A percentile compares a stretch with the other conserved stretches of the same genome.
Evolutionary conservation across 2,797 vertebrate genomes (phyloP).

Genomic region (Spheniscus humboldti): DNA sequence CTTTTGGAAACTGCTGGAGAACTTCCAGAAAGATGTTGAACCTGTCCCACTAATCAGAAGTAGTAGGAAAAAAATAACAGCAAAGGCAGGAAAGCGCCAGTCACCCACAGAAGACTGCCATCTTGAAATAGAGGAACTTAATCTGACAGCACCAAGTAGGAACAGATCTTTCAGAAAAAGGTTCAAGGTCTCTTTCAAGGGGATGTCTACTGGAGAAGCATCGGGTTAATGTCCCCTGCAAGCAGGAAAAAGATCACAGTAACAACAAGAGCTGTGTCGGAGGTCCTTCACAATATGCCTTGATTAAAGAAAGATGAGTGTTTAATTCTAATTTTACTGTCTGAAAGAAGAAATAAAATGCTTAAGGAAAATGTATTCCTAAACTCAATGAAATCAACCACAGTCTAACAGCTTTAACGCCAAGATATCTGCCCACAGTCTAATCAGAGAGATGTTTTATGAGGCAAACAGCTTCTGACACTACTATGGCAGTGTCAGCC

Average conservation of each 20-base stretch:
- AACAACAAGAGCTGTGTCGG: not conserved
- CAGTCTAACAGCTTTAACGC: not conserved
- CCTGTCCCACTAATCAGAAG: not conserved
- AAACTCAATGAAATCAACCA: not conserved
- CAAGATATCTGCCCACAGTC: not conserved
- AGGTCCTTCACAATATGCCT: not conserved
- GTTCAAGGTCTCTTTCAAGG: not conserved
- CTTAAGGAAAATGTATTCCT: not conserved
- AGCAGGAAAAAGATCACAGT: not conserved
- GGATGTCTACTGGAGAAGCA: not conserved
- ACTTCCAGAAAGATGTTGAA: not conserved
- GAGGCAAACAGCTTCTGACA: not conserved
- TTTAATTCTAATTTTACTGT: not conserved
- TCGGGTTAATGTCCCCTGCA: not conserved
- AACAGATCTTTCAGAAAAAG: not conserved
- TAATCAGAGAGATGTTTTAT: not conserved
- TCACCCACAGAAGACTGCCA: not conserved
- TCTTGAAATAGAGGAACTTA: not conserved
- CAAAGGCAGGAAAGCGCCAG: not conserved
- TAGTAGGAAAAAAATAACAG: not conserved
- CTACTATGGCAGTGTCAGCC: not conserved
- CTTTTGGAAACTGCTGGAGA: not conserved
- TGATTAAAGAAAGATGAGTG: not conserved
- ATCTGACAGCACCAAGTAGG: not conserved
- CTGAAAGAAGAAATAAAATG: constrained; percentile 1